Percentiles rank a stretch among this genome's conserved stretches.
These are phyloP conservation scores for Procambarus virginalis DNA, from an alignment of 1,140 invertebrate genomes.

Conservation along the genomic window DNA sequence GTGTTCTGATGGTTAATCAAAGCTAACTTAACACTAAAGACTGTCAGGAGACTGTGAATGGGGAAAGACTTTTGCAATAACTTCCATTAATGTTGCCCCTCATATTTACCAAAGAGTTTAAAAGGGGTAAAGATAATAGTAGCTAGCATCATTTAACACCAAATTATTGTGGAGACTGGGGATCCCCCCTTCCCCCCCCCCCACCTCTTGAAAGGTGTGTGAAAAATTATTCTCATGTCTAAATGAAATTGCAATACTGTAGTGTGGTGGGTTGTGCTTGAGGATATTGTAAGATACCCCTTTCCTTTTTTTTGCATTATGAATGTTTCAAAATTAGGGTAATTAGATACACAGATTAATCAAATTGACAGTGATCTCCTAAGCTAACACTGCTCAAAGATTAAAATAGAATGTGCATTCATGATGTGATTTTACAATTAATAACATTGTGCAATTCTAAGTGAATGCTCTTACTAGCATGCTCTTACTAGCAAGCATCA, in stretches of 20 bases:
- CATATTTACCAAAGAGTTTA: constrained; percentile 60
- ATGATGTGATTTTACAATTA: constrained; percentile 41
- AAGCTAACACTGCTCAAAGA: constrained; percentile 59
- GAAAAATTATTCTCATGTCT: neutral
- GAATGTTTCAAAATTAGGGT: constrained; percentile 10
- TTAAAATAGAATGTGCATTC: constrained; percentile 38
- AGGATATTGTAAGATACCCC: constrained; percentile 41
- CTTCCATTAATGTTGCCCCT: constrained; percentile 28
- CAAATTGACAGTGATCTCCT: constrained; percentile 61
- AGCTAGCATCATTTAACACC: neutral
- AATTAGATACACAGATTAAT: constrained; percentile 48
- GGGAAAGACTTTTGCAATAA: constrained; percentile 3
- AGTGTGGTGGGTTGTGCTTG: constrained; percentile 48
- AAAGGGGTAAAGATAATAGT: constrained; percentile 30
- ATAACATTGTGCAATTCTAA: constrained; percentile 41
- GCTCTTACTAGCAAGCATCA: constrained; percentile 34
- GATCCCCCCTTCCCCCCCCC: neutral
- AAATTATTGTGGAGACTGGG: neutral
- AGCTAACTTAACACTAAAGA: neutral
- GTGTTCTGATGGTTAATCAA: constrained; percentile 4
- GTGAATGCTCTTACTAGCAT: constrained; percentile 30
- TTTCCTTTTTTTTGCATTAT: constrained; percentile 28
- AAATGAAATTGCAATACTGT: neutral
- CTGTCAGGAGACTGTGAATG: constrained; percentile 30
- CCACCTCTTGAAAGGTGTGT: neutral